Percentiles rank a stretch among this genome's conserved stretches.
Conservation (phyloP, 2,797 vertebrate genomes). For the Leptodactylus fallax region DNA sequence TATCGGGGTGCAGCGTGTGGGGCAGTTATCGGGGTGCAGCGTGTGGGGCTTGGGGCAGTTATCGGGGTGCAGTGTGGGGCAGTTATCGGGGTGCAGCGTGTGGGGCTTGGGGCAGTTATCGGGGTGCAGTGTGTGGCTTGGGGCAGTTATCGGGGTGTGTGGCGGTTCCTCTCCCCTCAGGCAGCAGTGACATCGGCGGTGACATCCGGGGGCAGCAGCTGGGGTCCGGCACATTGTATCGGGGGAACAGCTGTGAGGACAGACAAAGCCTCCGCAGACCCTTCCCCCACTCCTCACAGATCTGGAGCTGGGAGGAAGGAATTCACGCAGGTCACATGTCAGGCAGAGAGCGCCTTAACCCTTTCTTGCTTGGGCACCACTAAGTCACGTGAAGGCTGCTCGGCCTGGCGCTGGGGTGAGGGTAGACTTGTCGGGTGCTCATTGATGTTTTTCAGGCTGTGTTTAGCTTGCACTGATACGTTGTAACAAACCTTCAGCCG, state of each 20-base stretch:
- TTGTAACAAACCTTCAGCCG: neutral
- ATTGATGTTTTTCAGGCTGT: too few species aligned
- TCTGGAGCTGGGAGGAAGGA: constrained; percentile 33
- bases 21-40: too few species aligned
- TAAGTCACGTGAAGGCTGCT: neutral
- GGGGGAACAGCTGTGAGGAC: constrained; percentile 29
- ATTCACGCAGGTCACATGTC: constrained; percentile 10
- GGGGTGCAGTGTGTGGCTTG: too few species aligned
- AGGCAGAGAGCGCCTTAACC: constrained; percentile 8
- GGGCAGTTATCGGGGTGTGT: too few species aligned
- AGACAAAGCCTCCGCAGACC: neutral
- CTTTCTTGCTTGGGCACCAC: neutral
- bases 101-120: too few species aligned
- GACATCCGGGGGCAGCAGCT: neutral
- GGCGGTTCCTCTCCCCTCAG: neutral
- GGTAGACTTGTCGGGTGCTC: too few species aligned
- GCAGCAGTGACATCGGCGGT: too few species aligned
- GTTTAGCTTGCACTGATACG: neutral
- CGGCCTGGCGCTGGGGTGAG: too few species aligned
- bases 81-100: too few species aligned
- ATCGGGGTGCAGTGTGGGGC: too few species aligned
- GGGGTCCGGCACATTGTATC: constrained; percentile 13
- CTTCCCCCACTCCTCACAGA: neutral
- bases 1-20: too few species aligned
- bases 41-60: too few species aligned